Percentiles rank a stretch among this genome's conserved stretches.
phyloP scores from a whole-genome alignment of 1,140 invertebrate species.

The Papilio xuthus region DNA sequence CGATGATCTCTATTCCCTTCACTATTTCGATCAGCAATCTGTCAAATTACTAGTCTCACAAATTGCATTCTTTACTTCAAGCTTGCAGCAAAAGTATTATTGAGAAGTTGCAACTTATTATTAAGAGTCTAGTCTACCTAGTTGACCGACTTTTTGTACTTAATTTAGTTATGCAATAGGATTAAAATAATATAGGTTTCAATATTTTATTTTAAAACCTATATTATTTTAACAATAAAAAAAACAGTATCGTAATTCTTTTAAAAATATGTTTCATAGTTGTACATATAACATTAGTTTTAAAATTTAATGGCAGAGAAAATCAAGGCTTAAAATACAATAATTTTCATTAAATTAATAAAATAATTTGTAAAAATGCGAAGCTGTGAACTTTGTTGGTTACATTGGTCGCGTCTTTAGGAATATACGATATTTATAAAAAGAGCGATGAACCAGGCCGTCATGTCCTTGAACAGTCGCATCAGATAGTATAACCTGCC shows the following conservation, averaged over 20 bases:
- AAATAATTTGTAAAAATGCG: background rate
- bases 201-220: no score
- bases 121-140: background rate
- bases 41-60: background rate
- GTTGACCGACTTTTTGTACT: background rate
- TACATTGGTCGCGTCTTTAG: constrained; percentile 9
- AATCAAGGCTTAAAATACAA: background rate
- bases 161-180: background rate
- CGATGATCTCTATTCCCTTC: background rate
- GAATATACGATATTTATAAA: constrained; percentile 30
- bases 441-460: constrained; percentile 13
- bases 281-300: background rate
- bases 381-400: constrained; percentile 4
- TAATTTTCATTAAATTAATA: background rate
- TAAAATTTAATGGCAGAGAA: background rate
- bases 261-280: no score
- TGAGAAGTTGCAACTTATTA: background rate
- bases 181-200: no score
- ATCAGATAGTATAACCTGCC: constrained; percentile 29
- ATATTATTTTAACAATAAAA: no score
- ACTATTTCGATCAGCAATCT: background rate
- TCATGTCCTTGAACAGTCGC: constrained; percentile 18
- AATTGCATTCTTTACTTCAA: background rate
- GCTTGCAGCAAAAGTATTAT: background rate
- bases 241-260: no score